phyloP scores from a whole-genome alignment of 2,888 invertebrate genomes.

The Bibio marci region DNA sequence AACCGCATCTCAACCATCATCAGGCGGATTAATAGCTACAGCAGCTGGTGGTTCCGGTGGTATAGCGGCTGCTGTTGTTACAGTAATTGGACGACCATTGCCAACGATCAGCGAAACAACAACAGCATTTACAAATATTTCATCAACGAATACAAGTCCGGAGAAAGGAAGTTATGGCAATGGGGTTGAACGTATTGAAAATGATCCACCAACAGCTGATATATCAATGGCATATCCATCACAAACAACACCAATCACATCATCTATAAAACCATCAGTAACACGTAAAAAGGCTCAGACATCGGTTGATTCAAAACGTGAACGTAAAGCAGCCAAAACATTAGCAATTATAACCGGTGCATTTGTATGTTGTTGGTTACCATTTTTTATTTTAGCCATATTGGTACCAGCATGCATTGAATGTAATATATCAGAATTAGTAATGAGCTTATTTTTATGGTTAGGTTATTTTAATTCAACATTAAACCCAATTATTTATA shows the following conservation, averaged over 20 bases:
- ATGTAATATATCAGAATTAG: conserved; percentile 52
- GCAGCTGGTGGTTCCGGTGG: conserved; percentile 55
- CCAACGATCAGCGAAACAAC: conserved; percentile 54
- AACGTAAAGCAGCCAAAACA: conserved; percentile 77
- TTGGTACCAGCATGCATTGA: conserved; percentile 65
- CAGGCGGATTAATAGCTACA: conserved; percentile 17
- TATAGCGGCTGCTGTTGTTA: conserved; percentile 55
- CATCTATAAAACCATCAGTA: conserved; percentile 8
- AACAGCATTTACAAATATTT: conserved; percentile 55
- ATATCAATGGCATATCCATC: conserved; percentile 23
- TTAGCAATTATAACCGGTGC: conserved; percentile 84
- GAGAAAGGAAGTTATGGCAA: conserved; percentile 56
- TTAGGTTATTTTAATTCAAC: conserved; percentile 84
- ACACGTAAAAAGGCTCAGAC: conserved; percentile 3
- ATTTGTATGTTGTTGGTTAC: conserved; percentile 87
- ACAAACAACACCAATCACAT: conserved; percentile 17
- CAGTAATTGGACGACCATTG: conserved; percentile 48
- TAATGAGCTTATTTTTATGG: conserved; percentile 70
- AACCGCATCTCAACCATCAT: conserved; percentile 9
- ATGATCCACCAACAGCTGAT: conserved; percentile 41
- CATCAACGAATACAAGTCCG: conserved; percentile 57
- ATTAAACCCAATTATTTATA: conserved; percentile 81
- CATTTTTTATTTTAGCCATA: conserved; percentile 81
- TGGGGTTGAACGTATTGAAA: conserved; percentile 32
- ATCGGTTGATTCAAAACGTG: conserved; percentile 40